Evolutionary conservation across 2,797 vertebrate species (phyloP).

Genomic region (Apogon hyalosoma): DNA sequence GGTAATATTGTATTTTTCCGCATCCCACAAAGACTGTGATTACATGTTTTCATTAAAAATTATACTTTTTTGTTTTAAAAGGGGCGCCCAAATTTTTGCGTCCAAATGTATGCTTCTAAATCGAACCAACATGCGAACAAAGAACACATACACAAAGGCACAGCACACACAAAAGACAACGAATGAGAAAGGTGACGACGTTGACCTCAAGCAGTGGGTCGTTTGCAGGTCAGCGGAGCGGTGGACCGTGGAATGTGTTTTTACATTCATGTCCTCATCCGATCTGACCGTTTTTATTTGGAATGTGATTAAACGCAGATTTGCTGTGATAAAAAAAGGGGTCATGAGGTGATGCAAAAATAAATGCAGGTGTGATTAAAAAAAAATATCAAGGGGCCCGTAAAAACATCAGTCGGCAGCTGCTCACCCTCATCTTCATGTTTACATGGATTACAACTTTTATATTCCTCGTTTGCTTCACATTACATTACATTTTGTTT

Average conservation of each 20-base stretch:
- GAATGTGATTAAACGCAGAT: slow-evolving; percentile 63
- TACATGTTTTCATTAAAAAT: too few relatives aligned
- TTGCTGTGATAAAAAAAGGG: slow-evolving; percentile 51
- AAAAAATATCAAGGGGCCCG: slow-evolving; percentile 42
- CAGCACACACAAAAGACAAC: slow-evolving; percentile 81
- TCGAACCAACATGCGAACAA: slow-evolving; percentile 42
- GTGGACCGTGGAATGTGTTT: slow-evolving; percentile 53
- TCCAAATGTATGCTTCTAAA: slow-evolving; percentile 28
- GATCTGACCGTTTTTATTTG: slow-evolving; percentile 44
- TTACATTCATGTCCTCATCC: slow-evolving; percentile 19
- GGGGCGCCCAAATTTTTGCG: too few relatives aligned
- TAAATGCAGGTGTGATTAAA: slow-evolving; percentile 39
- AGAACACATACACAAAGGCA: neutral
- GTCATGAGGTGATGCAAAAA: slow-evolving; percentile 49
- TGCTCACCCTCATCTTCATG: neutral
- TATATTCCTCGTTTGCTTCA: neutral
- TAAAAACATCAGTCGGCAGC: slow-evolving; percentile 38
- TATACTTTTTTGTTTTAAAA: too few relatives aligned
- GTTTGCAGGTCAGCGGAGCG: slow-evolving; percentile 85
- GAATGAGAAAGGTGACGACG: slow-evolving; percentile 87
- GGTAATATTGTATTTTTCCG: too few relatives aligned
- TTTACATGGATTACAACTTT: neutral
- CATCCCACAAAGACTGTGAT: too few relatives aligned
- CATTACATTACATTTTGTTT: neutral
- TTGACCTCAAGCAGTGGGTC: slow-evolving; percentile 88